Evolutionary conservation across 2,888 invertebrate species (phyloP).

Genomic region (Argynnis bischoffii): DNA sequence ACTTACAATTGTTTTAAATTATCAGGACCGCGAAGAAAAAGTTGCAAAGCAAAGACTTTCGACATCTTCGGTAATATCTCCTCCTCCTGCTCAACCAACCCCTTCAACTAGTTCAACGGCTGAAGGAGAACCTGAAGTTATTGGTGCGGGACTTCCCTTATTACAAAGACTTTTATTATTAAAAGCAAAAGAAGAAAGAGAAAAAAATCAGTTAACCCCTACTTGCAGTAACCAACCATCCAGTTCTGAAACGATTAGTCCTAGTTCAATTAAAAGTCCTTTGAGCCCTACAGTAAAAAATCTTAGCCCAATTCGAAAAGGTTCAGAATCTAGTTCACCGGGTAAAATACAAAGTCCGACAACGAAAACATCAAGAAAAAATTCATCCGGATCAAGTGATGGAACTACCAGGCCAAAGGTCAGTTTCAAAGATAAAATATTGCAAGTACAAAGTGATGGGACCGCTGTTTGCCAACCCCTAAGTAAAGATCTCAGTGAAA

Average conservation of each 20-base stretch:
- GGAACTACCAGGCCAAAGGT: constrained; percentile 80
- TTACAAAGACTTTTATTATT: constrained; percentile 88
- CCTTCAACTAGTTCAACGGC: constrained; percentile 84
- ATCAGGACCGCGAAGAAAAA: constrained; percentile 78
- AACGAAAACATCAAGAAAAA: constrained; percentile 73
- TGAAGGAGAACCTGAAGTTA: constrained; percentile 83
- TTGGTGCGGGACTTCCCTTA: constrained; percentile 87
- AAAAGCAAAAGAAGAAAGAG: constrained; percentile 88
- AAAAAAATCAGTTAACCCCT: constrained; percentile 73
- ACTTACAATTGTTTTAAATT: constrained; percentile 18
- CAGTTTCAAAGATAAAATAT: constrained; percentile 84
- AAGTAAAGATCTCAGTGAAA: constrained; percentile 67
- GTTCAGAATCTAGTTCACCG: constrained; percentile 76
- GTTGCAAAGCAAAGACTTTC: constrained; percentile 73
- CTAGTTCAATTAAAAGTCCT: constrained; percentile 77
- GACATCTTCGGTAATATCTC: constrained; percentile 61
- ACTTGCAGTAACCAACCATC: constrained; percentile 74
- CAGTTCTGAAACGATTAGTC: constrained; percentile 78
- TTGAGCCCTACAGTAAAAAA: constrained; percentile 77
- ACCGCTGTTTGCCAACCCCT: constrained; percentile 75
- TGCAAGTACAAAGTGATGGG: constrained; percentile 81
- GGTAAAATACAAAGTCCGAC: constrained; percentile 77
- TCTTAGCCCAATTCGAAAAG: constrained; percentile 75
- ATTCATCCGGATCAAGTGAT: constrained; percentile 74
- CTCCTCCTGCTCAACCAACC: constrained; percentile 79